Conservation (phyloP, 2,888 invertebrate genomes). For the Leptopilina syphax region DNA sequence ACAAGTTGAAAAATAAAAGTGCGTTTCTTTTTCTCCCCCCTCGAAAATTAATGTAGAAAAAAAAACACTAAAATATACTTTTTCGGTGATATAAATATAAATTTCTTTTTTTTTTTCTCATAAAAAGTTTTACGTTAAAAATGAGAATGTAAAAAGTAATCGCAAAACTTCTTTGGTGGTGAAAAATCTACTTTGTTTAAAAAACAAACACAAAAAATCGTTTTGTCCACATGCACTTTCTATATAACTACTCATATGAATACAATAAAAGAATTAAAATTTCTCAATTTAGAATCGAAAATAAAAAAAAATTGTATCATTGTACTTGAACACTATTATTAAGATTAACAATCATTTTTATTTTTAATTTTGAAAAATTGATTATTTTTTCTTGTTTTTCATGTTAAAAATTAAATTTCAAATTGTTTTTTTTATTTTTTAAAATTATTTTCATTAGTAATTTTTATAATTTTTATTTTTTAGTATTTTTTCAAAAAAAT, state of each 20-base stretch:
- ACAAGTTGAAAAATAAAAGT: background rate
- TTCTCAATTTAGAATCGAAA: background rate
- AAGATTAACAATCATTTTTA: too few relatives aligned
- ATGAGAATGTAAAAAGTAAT: background rate
- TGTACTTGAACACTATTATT: conserved; percentile 16
- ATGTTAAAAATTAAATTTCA: too few relatives aligned
- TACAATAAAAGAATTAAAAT: conserved; percentile 1
- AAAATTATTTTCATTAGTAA: too few relatives aligned
- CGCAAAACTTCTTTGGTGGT: conserved; percentile 6
- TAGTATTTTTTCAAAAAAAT: too few relatives aligned
- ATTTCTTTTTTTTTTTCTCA: background rate
- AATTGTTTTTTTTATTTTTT: too few relatives aligned
- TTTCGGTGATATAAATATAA: background rate
- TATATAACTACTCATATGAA: background rate
- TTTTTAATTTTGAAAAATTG: too few relatives aligned
- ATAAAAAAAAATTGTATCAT: background rate
- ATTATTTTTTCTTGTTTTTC: too few relatives aligned
- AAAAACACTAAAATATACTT: background rate
- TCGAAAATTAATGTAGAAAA: background rate
- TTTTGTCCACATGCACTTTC: too few relatives aligned
- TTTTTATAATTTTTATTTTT: too few relatives aligned
- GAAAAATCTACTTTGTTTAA: conserved; percentile 10
- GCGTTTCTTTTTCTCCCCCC: too few relatives aligned
- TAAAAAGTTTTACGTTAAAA: background rate
- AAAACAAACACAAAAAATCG: background rate